Evolutionary conservation across 2,113 vertebrate genomes (phyloP).

Genomic region (Cebidichthys violaceus): DNA sequence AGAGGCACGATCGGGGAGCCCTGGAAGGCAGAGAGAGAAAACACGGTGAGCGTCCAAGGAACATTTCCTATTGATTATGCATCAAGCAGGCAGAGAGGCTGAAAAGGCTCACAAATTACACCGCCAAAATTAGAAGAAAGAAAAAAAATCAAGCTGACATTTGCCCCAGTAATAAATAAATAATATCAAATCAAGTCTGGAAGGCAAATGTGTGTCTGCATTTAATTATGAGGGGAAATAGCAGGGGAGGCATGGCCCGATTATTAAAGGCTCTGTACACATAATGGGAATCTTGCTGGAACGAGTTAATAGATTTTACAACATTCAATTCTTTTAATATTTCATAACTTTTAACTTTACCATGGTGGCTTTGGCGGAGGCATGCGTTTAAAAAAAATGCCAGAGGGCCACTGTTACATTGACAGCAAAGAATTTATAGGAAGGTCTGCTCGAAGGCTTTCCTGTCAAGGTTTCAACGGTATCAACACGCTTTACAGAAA

Average conservation of each 20-base stretch:
- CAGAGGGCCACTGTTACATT: slow-evolving; percentile 58
- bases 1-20: slow-evolving; percentile 58
- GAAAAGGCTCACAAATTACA: slow-evolving; percentile 69
- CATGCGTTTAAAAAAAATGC: slow-evolving; percentile 47
- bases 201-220: slow-evolving; percentile 79
- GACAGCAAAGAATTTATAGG: slow-evolving; percentile 65
- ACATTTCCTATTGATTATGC: slow-evolving; percentile 80
- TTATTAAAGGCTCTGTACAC: slow-evolving; percentile 73
- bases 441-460: slow-evolving; percentile 47
- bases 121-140: slow-evolving; percentile 58
- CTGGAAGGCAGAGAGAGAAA: slow-evolving; percentile 75
- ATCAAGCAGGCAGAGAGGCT: slow-evolving; percentile 62
- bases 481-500: slow-evolving; percentile 47
- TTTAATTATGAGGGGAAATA: slow-evolving; percentile 82
- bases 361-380: slow-evolving; percentile 56
- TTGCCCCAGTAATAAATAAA: slow-evolving; percentile 77
- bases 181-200: slow-evolving; percentile 78
- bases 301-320: slow-evolving; percentile 71
- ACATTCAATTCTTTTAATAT: slow-evolving; percentile 73
- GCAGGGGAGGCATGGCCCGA: slow-evolving; percentile 61
- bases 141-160: slow-evolving; percentile 58
- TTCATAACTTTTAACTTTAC: slow-evolving; percentile 76
- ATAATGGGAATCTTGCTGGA: slow-evolving; percentile 61
- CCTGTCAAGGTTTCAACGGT: slow-evolving; percentile 38
- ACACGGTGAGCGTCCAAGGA: slow-evolving; percentile 70